A percentile compares a stretch with the other conserved stretches of the same genome.
Conservation (phyloP, 2,113 vertebrate genomes). For the Pampusana beccarii region DNA sequence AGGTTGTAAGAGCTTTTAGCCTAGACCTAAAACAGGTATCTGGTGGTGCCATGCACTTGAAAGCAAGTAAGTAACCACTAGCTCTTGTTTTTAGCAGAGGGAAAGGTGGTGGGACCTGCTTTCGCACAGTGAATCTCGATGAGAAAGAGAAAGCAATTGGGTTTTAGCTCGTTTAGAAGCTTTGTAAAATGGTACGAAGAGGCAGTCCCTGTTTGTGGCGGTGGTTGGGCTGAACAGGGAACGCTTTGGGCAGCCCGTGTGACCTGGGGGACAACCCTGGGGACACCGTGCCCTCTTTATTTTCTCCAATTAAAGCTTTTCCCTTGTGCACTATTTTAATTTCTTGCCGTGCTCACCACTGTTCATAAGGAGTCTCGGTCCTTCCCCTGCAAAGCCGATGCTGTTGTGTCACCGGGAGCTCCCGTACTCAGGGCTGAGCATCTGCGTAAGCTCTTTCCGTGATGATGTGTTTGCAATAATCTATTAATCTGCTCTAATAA, state of each 20-base stretch:
- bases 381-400: neutral
- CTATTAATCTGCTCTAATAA: conserved; percentile 2
- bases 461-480: neutral
- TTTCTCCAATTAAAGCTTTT: neutral
- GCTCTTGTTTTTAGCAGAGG: neutral
- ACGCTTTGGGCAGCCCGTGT: neutral
- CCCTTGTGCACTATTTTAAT: neutral
- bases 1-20: neutral
- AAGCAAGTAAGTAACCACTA: neutral
- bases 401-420: neutral
- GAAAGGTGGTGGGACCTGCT: neutral
- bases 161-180: neutral
- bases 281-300: neutral
- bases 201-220: neutral
- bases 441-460: neutral
- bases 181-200: neutral
- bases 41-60: neutral
- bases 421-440: neutral
- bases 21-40: neutral
- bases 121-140: neutral
- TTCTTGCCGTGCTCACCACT: neutral
- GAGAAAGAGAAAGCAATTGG: neutral
- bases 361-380: neutral
- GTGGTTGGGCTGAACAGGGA: neutral
- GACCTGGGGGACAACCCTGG: too few relatives aligned